Percentiles rank a stretch among this genome's conserved stretches.
Conservation (phyloP, 2,888 invertebrate species). For the Eudemis profundana region DNA sequence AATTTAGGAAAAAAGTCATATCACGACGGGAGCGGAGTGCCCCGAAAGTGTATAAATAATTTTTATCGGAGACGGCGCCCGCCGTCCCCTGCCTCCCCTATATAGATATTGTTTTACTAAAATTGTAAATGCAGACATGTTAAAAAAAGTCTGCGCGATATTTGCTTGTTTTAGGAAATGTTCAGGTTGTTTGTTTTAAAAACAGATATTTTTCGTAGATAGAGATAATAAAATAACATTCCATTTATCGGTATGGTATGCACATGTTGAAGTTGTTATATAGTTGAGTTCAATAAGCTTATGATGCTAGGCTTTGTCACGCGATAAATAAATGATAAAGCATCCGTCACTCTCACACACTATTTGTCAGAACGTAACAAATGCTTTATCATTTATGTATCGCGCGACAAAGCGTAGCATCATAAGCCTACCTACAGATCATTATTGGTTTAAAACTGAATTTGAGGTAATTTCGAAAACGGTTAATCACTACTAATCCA, state of each 20-base stretch:
- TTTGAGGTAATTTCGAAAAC: too few relatives aligned
- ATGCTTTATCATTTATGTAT: too few relatives aligned
- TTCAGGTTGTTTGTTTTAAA: background rate
- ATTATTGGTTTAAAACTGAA: too few relatives aligned
- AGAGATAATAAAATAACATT: background rate
- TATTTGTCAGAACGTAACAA: too few relatives aligned
- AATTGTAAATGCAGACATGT: constrained; percentile 33
- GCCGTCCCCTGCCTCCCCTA: constrained; percentile 53
- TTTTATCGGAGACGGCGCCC: constrained; percentile 58
- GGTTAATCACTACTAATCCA: too few relatives aligned
- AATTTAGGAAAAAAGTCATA: constrained; percentile 72
- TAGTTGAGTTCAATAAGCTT: too few relatives aligned
- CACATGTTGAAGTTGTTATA: too few relatives aligned
- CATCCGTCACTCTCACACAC: too few relatives aligned
- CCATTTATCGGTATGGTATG: background rate
- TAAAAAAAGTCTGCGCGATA: constrained; percentile 15
- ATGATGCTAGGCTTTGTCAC: too few relatives aligned
- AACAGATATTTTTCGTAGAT: background rate
- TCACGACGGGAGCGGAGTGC: constrained; percentile 63
- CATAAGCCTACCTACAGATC: too few relatives aligned
- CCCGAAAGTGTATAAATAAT: constrained; percentile 68
- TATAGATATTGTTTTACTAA: constrained; percentile 48
- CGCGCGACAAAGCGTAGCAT: too few relatives aligned
- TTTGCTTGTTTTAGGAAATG: constrained; percentile 19
- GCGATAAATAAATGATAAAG: too few relatives aligned